Evolutionary conservation across 2,113 vertebrate species (phyloP).

Genomic region (Furnarius figulus): DNA sequence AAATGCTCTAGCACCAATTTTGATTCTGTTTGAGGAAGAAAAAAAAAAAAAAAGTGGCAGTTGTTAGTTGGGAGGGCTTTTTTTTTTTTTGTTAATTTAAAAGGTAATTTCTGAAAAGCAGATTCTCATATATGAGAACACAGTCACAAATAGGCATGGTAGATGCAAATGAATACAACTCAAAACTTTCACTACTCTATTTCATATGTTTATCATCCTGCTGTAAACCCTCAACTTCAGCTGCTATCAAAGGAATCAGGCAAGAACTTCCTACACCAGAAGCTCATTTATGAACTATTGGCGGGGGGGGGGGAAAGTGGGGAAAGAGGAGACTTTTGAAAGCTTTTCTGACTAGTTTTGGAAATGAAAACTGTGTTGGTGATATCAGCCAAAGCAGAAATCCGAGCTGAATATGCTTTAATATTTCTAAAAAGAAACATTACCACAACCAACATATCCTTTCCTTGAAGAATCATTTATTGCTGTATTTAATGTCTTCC

Average conservation of each 20-base stretch:
- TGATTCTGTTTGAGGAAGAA: not conserved
- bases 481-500: not conserved
- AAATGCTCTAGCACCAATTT: not conserved
- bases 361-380: not conserved
- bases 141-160: not conserved
- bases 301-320: not conserved
- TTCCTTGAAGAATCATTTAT: not conserved
- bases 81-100: not conserved
- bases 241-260: not conserved
- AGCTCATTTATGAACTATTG: not conserved
- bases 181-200: not conserved
- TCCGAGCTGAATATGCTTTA: not conserved
- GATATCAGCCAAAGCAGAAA: not conserved
- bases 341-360: not conserved
- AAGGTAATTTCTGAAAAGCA: not conserved
- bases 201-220: not conserved
- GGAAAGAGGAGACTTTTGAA: not conserved
- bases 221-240: not conserved
- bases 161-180: not conserved
- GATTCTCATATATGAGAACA: not conserved
- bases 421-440: not conserved
- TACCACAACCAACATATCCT: not conserved
- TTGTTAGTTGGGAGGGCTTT: not conserved
- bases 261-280: not conserved
- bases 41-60: fast-evolving